A percentile compares a stretch with the other conserved stretches of the same genome.
Evolutionary conservation across 2,888 invertebrate species (phyloP).

Genomic region (Limenitis arthemis): DNA sequence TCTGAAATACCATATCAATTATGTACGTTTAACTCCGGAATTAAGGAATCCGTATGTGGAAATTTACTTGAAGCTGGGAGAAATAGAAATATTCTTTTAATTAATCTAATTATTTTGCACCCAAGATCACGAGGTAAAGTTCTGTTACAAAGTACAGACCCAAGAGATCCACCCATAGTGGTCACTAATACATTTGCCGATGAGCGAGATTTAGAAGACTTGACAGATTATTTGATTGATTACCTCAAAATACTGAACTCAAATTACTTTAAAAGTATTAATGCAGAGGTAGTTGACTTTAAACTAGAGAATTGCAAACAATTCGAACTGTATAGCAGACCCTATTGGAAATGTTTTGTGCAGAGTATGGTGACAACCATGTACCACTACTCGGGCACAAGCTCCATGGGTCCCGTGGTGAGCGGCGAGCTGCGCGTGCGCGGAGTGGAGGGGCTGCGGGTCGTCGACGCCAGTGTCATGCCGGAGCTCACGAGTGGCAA

Average conservation of each 20-base stretch:
- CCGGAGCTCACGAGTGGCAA: conserved; percentile 69
- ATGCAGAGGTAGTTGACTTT: conserved; percentile 30
- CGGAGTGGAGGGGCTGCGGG: conserved; percentile 30
- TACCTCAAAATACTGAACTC: conserved; percentile 34
- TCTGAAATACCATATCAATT: conserved; percentile 9
- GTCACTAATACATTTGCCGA: conserved; percentile 31
- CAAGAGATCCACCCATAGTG: conserved; percentile 34
- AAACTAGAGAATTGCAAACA: conserved; percentile 30
- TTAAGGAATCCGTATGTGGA: conserved; percentile 36
- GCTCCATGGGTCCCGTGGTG: conserved; percentile 83
- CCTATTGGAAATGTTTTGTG: conserved; percentile 42
- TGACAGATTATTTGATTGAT: conserved; percentile 32
- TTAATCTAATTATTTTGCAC: conserved; percentile 21
- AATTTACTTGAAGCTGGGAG: conserved; percentile 29
- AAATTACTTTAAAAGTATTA: conserved; percentile 29
- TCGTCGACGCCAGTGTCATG: conserved; percentile 46
- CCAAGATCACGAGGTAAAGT: conserved; percentile 51
- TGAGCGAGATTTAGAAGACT: conserved; percentile 32
- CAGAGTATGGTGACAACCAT: conserved; percentile 69
- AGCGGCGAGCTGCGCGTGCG: conserved; percentile 63
- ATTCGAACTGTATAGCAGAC: conserved; percentile 28
- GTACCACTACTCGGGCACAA: conserved; percentile 79
- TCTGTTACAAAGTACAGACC: conserved; percentile 32
- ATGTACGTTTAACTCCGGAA: conserved; percentile 58
- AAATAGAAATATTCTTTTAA: conserved; percentile 27